Evolutionary conservation across 1,140 invertebrate genomes (phyloP).

Genomic region (Phenacoccus solenopsis): DNA sequence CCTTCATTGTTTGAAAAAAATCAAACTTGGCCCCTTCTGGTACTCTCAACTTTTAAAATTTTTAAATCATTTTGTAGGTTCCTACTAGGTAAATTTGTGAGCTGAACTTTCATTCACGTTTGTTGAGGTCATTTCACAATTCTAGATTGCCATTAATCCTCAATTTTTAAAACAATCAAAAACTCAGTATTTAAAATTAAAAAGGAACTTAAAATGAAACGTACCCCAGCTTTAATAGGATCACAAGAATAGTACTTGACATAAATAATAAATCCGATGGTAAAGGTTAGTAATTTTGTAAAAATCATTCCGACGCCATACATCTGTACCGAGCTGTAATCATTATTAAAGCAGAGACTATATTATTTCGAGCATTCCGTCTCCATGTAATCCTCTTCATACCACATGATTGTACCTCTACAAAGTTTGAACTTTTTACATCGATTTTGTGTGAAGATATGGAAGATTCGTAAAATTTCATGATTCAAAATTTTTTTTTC

Average conservation of each 20-base stretch:
- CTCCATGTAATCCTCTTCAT: not conserved
- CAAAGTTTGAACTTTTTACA: no score
- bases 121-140: not conserved
- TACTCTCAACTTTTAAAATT: not conserved
- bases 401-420: not conserved
- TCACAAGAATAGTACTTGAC: slow-evolving; percentile 48
- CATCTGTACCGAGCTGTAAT: slow-evolving; percentile 31
- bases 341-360: not conserved
- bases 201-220: slow-evolving; percentile 20
- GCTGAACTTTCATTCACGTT: not conserved
- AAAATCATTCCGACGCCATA: slow-evolving; percentile 31
- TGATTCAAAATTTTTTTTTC: no score
- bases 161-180: not conserved
- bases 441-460: no score
- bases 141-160: not conserved
- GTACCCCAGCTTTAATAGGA: slow-evolving; percentile 39
- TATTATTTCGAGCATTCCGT: not conserved
- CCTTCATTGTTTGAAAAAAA: no score
- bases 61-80: not conserved
- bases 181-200: not conserved
- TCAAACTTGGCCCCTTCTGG: no score
- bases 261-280: slow-evolving; percentile 43
- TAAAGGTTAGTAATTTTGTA: slow-evolving; percentile 33
- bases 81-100: not conserved
- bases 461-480: no score